Evolutionary conservation across 2,888 invertebrate species (phyloP).

Genomic region (Empis stercorea): DNA sequence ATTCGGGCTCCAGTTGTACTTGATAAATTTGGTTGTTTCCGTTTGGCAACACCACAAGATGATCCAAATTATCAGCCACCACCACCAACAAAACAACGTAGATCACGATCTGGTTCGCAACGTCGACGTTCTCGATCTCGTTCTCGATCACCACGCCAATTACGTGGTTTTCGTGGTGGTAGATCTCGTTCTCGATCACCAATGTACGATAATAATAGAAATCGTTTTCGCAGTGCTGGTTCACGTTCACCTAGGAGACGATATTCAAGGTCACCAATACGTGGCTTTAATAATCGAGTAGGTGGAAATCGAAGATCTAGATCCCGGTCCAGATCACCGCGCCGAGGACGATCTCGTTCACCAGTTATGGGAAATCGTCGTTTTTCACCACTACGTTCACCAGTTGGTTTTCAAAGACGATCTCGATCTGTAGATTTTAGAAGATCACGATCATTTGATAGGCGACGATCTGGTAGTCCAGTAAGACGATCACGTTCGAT

Average conservation of each 20-base stretch:
- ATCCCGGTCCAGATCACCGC: conserved; percentile 7
- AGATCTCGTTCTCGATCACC: conserved; percentile 11
- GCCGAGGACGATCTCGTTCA: conserved; percentile 17
- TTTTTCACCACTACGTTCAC: conserved; percentile 8
- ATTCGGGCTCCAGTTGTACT: conserved; percentile 44
- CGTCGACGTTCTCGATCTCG: conserved; percentile 20
- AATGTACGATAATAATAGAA: background rate
- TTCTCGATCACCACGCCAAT: conserved; percentile 8
- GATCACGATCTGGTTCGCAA: conserved; percentile 13
- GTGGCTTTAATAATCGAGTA: background rate
- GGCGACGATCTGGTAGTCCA: conserved; percentile 1
- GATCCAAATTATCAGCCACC: conserved; percentile 7
- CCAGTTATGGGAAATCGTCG: conserved; percentile 1
- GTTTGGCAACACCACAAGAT: conserved; percentile 45
- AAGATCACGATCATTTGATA: conserved; percentile 18
- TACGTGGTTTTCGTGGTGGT: conserved; percentile 6
- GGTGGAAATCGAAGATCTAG: conserved; percentile 2
- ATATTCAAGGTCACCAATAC: background rate
- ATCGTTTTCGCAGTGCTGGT: background rate
- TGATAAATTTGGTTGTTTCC: conserved; percentile 61
- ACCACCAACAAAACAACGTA: conserved; percentile 9
- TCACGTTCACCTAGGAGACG: background rate
- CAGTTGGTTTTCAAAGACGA: conserved; percentile 2
- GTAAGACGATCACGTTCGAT: conserved; percentile 14
- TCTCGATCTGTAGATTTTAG: conserved; percentile 4